Evolutionary conservation across 2,113 vertebrate species (phyloP).

Genomic region (Dunckerocampus dactyliophorus): DNA sequence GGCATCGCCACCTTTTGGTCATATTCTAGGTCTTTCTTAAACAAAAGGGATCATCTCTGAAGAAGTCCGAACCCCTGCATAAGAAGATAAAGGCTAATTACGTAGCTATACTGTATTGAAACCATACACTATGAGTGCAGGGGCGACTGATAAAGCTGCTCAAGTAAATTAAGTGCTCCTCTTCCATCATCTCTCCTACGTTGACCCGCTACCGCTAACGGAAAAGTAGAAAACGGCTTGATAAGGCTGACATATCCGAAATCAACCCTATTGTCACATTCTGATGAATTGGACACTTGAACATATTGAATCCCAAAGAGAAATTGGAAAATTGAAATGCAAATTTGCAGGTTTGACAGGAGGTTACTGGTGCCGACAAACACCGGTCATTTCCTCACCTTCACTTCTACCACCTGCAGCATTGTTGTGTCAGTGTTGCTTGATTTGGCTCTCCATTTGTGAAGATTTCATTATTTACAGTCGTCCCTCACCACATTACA

Average conservation of each 20-base stretch:
- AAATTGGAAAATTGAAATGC: too few species aligned
- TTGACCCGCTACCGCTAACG: too few species aligned
- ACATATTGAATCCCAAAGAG: too few species aligned
- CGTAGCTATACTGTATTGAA: conserved; percentile 63
- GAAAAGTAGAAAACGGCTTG: conserved; percentile 38
- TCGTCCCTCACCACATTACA: too few species aligned
- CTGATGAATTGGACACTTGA: conserved; percentile 41
- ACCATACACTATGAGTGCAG: conserved; percentile 45
- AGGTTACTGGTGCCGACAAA: too few species aligned
- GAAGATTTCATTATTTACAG: too few species aligned
- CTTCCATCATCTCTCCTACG: conserved; percentile 57
- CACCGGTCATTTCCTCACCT: too few species aligned
- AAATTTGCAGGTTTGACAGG: too few species aligned
- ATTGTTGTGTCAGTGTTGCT: too few species aligned
- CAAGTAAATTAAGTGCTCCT: conserved; percentile 70
- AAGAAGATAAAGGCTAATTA: conserved; percentile 69
- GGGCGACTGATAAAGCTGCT: conserved; percentile 65
- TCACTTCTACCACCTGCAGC: too few species aligned
- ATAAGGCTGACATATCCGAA: conserved; percentile 49
- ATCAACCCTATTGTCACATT: conserved; percentile 56
- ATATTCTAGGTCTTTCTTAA: conserved; percentile 51
- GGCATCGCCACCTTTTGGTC: conserved; percentile 19
- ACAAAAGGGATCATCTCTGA: conserved; percentile 60
- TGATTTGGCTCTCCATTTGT: too few species aligned
- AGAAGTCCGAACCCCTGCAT: conserved; percentile 56